Evolutionary conservation across 2,797 vertebrate genomes (phyloP), one percentile per base, ranked within the genome.

Genomic region (Coregonus sp.): DNA sequence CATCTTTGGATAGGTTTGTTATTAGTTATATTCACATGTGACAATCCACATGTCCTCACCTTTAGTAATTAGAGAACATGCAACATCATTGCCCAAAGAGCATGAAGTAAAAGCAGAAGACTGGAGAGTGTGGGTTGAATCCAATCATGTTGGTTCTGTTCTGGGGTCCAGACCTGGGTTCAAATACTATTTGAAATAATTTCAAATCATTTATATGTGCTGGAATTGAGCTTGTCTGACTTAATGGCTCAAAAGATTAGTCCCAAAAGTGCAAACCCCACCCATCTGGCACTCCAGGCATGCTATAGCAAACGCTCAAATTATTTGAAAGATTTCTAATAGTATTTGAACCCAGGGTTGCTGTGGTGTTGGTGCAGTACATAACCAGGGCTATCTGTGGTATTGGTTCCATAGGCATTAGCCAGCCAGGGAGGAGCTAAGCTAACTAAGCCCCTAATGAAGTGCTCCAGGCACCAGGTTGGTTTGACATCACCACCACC

Each of bases 401-500:
- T 25, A 1, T 63, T 63, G 59, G 2, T 63, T n/a, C 18, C 7
- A n/a, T 63, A 63, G 20, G n/a, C 59, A 61, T 61, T 61, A 61
- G 56, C 18, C 56, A 63, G 6, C 20, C 20, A 63, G 50, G 70
- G 47, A 71, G 25, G 11, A 63, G 56, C 59, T 63, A 63, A 63
- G 70, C 47, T 68, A n/a, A 67, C 29, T 18, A 14, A 25, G 47
- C 40, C 50, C 70, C 56, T 85, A 86, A 86, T 86, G 82, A 89
- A 75, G 16, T 59, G 11, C 68, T 81, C 70, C 66, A 75, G 59
- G 59, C 59, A 25, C 59, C 59, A 25, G 59, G 20, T 73, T 85
- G 82, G 76, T 85, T 80, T 82, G 75, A 79, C 80, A 83, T 80
- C 79, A 78, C 74, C 59, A 69, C 85, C 78, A 66, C 61, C 74